phyloP scores from a whole-genome alignment of 2,113 vertebrate species.

The Acinonyx jubatus region DNA sequence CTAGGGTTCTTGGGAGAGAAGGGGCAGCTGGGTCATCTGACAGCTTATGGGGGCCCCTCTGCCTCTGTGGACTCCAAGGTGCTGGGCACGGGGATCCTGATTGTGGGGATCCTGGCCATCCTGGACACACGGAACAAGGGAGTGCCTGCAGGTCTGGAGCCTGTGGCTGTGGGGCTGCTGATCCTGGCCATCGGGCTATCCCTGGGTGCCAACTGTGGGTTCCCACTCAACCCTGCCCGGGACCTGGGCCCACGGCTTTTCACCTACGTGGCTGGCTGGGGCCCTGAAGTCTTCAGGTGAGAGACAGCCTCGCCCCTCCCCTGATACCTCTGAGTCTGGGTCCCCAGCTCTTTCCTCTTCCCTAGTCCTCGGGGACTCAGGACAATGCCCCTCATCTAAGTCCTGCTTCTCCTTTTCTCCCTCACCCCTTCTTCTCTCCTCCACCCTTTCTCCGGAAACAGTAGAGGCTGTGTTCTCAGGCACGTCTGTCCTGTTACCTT shows the following conservation, averaged over 20 bases:
- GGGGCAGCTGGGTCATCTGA: neutral
- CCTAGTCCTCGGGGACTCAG: neutral
- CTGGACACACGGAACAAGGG: constrained; percentile 91
- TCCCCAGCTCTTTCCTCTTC: neutral
- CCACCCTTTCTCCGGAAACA: neutral
- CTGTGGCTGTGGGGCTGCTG: constrained; percentile 91
- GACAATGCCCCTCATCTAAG: neutral
- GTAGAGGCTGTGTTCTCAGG: neutral
- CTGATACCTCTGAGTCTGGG: neutral
- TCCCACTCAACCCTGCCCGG: constrained; percentile 91
- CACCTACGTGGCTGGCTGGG: constrained; percentile 91
- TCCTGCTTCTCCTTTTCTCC: neutral
- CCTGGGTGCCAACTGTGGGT: constrained; percentile 94
- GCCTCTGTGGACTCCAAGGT: constrained; percentile 13
- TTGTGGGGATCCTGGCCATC: constrained; percentile 93
- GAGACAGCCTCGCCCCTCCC: constrained; percentile 81
- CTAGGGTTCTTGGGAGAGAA: neutral
- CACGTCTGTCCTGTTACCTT: neutral
- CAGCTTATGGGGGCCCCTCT: neutral
- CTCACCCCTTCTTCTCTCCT: neutral
- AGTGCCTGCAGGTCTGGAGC: constrained; percentile 93
- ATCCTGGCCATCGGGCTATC: constrained; percentile 90
- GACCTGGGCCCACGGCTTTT: constrained; percentile 93
- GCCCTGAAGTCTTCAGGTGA: constrained; percentile 93
- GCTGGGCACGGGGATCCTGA: constrained; percentile 87